Evolutionary conservation across 2,113 vertebrate species (phyloP).

Genomic region (Mus spicilegus): DNA sequence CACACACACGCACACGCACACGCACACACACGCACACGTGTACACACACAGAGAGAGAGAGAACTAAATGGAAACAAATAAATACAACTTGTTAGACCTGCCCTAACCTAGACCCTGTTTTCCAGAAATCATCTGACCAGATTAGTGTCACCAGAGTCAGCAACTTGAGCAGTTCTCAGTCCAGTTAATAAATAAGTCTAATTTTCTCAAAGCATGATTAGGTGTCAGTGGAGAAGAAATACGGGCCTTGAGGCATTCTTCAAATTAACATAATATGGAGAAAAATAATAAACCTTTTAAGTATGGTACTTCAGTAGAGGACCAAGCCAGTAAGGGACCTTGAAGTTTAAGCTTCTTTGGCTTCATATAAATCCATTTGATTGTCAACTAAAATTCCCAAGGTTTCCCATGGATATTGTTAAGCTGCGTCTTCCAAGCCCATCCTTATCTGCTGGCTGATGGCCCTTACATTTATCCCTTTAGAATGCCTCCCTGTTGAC

Average conservation of each 20-base stretch:
- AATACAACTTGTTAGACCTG: background rate
- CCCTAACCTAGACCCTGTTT: background rate
- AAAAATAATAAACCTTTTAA: background rate
- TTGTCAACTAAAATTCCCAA: slow-evolving; percentile 17
- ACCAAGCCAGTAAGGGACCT: background rate
- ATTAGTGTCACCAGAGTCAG: background rate
- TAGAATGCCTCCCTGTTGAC: background rate
- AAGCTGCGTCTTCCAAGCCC: background rate
- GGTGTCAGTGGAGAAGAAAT: background rate
- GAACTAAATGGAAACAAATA: background rate
- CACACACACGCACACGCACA: background rate
- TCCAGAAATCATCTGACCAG: background rate
- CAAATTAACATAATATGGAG: background rate
- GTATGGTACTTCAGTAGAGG: background rate
- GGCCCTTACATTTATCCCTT: slow-evolving; percentile 34
- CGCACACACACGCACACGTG: background rate
- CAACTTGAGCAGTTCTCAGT: background rate
- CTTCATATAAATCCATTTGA: slow-evolving; percentile 40
- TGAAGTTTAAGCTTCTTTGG: slow-evolving; percentile 51
- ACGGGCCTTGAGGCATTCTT: slow-evolving; percentile 4
- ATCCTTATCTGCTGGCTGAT: background rate
- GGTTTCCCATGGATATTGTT: slow-evolving; percentile 18
- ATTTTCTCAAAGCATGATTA: background rate
- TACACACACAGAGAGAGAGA: no score
- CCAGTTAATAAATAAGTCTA: background rate